Evolutionary conservation across 2,797 vertebrate species (phyloP), one percentile per base, ranked within the genome.

Genomic region (Pteropus rufus): DNA sequence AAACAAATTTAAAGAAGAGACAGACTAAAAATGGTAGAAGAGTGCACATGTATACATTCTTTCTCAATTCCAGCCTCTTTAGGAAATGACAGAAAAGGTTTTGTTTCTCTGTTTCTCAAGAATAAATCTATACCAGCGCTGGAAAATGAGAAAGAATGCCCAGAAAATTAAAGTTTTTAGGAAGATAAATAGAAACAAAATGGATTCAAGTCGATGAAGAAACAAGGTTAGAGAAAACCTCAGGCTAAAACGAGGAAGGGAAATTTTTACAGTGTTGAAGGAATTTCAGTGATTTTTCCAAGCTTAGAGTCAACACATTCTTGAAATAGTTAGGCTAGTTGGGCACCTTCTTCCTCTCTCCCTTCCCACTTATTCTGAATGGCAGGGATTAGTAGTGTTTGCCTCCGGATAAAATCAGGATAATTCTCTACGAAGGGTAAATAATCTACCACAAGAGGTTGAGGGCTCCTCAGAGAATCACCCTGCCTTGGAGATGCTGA

Each of bases 251-350:
- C 92, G 3, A 70, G 15, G 41, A 91, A 79, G 93, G 95, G 76
- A 89, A 96, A 31, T 91, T 75, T 95, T 92, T 96, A 84, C 84
- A 91, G 84, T 9, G 69, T 83, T 89, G 81, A 91, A 97, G 89
- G 97, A 97, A 98, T 97, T 96, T 93, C 89, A 72, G 92, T 91
- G 94, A 97, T 97, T 92, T 86, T 91, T 93, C 92, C 67, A 72
- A 86, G 84, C 69, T 95, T 60, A 92, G 85, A 95, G 84, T 93
- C 85, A 95, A 95, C 96, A 95, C 97, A 97, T 98, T 97, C 97
- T 96, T 97, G 95, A 95, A 96, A 97, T 97, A 97, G 91, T 79
- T 93, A 72, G 95, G 94, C 89, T 82, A 31, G 82, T 96, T 94
- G 93, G 91, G 91, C 65, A 89, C 85, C 79, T 97, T 95, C 75